phyloP scores from a whole-genome alignment of 2,797 vertebrate species.

The Melanitta fusca region DNA sequence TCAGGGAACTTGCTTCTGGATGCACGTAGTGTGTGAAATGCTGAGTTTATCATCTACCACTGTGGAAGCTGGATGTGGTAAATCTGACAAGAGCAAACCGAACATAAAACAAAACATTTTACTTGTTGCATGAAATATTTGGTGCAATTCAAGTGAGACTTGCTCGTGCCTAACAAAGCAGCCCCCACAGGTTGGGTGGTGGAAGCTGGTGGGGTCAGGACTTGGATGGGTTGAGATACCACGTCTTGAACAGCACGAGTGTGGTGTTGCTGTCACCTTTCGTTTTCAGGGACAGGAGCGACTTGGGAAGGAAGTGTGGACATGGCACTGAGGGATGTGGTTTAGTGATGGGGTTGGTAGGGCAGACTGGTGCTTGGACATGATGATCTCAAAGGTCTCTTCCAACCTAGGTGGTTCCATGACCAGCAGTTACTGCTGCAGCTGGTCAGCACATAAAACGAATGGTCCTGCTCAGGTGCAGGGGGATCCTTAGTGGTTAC shows the following conservation, averaged over 20 bases:
- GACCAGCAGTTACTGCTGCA: background rate
- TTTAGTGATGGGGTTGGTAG: background rate
- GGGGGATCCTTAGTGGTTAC: background rate
- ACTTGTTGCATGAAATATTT: too few relatives aligned
- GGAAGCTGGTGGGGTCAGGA: background rate
- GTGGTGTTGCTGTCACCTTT: background rate
- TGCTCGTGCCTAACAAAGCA: background rate
- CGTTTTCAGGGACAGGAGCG: background rate
- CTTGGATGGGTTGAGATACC: background rate
- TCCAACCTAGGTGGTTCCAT: background rate
- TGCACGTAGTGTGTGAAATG: rapidly evolving
- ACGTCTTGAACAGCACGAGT: background rate
- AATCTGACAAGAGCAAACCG: too few relatives aligned
- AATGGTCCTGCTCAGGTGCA: background rate
- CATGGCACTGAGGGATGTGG: background rate
- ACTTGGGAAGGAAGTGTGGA: background rate
- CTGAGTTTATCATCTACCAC: background rate
- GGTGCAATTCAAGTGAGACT: background rate
- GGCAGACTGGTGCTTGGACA: background rate
- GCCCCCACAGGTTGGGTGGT: rapidly evolving
- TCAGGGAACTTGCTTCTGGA: background rate
- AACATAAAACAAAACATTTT: too few relatives aligned
- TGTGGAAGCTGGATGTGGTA: too few relatives aligned
- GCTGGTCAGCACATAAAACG: background rate
- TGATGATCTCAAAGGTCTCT: background rate